phyloP scores from a whole-genome alignment of 2,888 invertebrate genomes.

The Carcina quercana region DNA sequence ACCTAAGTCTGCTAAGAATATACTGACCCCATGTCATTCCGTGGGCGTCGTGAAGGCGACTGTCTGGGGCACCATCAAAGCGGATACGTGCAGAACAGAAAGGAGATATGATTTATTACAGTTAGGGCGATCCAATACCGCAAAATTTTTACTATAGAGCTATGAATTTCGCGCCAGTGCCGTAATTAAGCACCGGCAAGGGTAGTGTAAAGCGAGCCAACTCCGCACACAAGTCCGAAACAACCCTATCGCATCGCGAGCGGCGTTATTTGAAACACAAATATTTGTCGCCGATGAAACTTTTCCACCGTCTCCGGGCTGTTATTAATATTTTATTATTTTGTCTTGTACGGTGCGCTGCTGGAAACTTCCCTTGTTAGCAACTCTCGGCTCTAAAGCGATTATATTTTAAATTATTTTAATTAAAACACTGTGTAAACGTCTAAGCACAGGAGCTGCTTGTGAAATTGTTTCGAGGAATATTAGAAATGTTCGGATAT shows the following conservation, averaged over 20 bases:
- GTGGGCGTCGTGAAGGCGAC: too few relatives aligned
- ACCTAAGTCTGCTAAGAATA: too few relatives aligned
- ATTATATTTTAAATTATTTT: slow-evolving; percentile 74
- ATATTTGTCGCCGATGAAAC: slow-evolving; percentile 65
- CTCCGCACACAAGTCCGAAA: slow-evolving; percentile 33
- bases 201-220: too few relatives aligned
- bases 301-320: slow-evolving; percentile 66
- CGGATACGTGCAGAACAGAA: too few relatives aligned
- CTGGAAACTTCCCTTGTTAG: slow-evolving; percentile 67
- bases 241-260: slow-evolving; percentile 60
- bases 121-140: too few relatives aligned
- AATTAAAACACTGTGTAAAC: slow-evolving; percentile 72
- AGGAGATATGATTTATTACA: too few relatives aligned
- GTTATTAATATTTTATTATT: slow-evolving; percentile 75
- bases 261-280: slow-evolving; percentile 72
- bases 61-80: too few relatives aligned
- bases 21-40: too few relatives aligned
- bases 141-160: too few relatives aligned
- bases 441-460: slow-evolving; percentile 35
- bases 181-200: too few relatives aligned
- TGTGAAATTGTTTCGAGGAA: slow-evolving; percentile 40
- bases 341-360: slow-evolving; percentile 67
- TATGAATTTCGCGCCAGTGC: too few relatives aligned
- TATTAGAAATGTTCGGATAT: slow-evolving; percentile 19
- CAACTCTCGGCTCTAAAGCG: slow-evolving; percentile 64